Evolutionary conservation across 2,888 invertebrate species (phyloP), one percentile per base, ranked within the genome.

Genomic region (Epsilonema sp.): DNA sequence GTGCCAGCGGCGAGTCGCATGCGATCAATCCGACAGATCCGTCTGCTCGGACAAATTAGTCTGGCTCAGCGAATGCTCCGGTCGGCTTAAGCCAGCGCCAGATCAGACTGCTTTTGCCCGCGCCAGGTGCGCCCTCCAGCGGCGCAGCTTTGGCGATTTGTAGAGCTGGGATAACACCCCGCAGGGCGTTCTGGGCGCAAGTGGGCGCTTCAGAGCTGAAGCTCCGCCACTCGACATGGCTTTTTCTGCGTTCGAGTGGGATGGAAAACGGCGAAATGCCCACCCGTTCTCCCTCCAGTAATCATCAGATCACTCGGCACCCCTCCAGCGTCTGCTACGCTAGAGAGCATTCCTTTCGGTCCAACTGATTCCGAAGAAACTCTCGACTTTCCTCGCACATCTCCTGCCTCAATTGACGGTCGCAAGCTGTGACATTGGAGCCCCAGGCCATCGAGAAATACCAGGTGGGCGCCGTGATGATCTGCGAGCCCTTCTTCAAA

Each of bases 31-130:
- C 13, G 85, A 82, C 45, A 97, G 78, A 67, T 99, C 97, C 76
- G 97, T 99, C 71, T 99, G 97, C 62, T 99, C 97, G 44, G 94
- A 94, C 42, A 99, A 74, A 73, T 99, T 99, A 49, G 99, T 86
- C 41, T 97, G 74, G 47, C 87, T 78, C 26, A 94, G 76, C 60
- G 76, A 74, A 64, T 86, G 78, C 1, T 85, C 82, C 2, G 86
- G 77, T 8, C 77, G 8, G 77, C 76, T 60, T 76, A 78, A 0
- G 92, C 90, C 37, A 97, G 70, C 24, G 87, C 87, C 46, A 79
- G 2, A 99, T 82, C 47, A 92, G 73, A 55, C 89, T 89, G 0
- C 94, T 94, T 70, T 99, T 99, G 2, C 97, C 97, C 21, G 94
- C 92, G 2, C 97, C 97, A 2, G 97, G 97, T 57, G 87, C 63